A percentile compares a stretch with the other conserved stretches of the same genome.
Evolutionary conservation across 2,797 vertebrate genomes (phyloP).

Genomic region (Mastacembelus armatus): DNA sequence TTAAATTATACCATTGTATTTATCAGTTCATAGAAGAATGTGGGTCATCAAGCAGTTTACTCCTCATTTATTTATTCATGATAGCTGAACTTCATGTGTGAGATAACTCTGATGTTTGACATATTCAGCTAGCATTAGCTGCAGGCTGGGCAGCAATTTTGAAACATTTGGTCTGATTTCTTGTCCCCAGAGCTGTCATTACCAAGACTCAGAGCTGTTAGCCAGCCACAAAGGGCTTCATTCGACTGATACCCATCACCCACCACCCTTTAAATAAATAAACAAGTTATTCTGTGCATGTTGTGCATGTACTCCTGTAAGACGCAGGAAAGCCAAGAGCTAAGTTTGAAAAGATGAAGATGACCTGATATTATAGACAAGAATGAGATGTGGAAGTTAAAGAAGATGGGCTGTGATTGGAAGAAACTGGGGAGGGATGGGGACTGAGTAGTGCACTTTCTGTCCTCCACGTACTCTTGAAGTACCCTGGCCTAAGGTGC

Average conservation of each 20-base stretch:
- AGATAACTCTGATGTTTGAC: slow-evolving; percentile 38
- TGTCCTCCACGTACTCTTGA: slow-evolving; percentile 22
- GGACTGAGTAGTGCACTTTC: slow-evolving; percentile 16
- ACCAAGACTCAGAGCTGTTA: slow-evolving; percentile 62
- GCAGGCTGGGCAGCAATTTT: slow-evolving; percentile 46
- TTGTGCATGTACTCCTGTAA: neutral
- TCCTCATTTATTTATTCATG: slow-evolving; percentile 15
- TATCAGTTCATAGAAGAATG: slow-evolving; percentile 9
- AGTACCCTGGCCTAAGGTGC: slow-evolving; percentile 38
- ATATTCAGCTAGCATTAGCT: slow-evolving; percentile 41
- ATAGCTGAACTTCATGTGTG: slow-evolving; percentile 5
- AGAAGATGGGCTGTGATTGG: slow-evolving; percentile 14
- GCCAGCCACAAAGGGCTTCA: slow-evolving; percentile 62
- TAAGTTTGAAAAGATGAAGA: too few species aligned
- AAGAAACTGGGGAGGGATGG: slow-evolving; percentile 14
- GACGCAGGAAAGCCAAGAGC: slow-evolving; percentile 1
- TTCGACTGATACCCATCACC: slow-evolving; percentile 75
- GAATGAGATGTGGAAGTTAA: neutral
- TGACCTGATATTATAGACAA: too few species aligned
- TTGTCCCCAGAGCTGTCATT: slow-evolving; percentile 73
- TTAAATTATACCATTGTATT: neutral
- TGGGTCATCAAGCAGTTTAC: slow-evolving; percentile 5
- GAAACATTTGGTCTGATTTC: slow-evolving; percentile 26
- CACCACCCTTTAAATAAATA: slow-evolving; percentile 77
- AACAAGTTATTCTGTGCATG: slow-evolving; percentile 58